Percentiles rank a stretch among this genome's conserved stretches.
These are phyloP conservation scores for Caprella mutica DNA, from an alignment of 2,888 invertebrate genomes.

Conservation along the genomic window DNA sequence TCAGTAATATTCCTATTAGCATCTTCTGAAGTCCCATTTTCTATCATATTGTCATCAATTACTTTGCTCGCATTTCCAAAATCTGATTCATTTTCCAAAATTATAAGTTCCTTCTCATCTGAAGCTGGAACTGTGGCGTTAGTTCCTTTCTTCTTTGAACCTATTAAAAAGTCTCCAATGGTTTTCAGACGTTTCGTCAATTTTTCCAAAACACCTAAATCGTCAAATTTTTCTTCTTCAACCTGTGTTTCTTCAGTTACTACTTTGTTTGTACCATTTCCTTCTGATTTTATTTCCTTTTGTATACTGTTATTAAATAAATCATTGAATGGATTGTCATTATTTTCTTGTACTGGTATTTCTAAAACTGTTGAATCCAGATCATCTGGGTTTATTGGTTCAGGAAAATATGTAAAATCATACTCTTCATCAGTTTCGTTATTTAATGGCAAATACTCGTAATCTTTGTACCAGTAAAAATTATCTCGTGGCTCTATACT, in stretches of 20 bases:
- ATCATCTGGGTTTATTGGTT: background rate
- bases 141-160: background rate
- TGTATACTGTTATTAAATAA: no score
- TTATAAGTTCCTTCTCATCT: no score
- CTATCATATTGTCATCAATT: background rate
- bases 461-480: background rate
- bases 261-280: no score
- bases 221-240: background rate
- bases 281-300: no score
- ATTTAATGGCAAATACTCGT: background rate
- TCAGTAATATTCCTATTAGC: no score
- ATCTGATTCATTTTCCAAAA: background rate
- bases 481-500: background rate
- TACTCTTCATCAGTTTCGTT: background rate
- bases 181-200: background rate
- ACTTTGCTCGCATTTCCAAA: background rate
- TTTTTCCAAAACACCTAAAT: background rate
- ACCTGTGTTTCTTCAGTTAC: background rate
- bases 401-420: constrained; percentile 2
- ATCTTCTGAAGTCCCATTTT: background rate
- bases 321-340: no score
- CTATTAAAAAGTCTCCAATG: background rate
- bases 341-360: no score
- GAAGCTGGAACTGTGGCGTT: no score
- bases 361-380: no score